Base-by-base conservation (phyloP, 2,113 vertebrate genomes). In the Platycercus adscitus region DNA sequence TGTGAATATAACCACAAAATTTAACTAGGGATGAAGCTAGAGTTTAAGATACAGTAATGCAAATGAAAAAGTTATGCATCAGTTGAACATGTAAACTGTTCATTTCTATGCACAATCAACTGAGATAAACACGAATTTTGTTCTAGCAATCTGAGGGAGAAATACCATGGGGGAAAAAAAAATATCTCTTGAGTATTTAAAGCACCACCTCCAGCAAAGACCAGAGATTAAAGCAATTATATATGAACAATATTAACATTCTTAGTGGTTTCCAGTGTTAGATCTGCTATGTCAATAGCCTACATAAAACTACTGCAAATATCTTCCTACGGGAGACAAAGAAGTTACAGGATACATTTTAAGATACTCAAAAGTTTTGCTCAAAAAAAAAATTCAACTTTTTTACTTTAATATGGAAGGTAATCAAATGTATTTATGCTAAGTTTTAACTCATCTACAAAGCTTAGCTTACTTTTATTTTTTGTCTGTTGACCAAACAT, bases 201-300 rank as follows among this genome's bases (percentile, higher is more conserved):
- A 95, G 55, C 31, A 96, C 25, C 66, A 64, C 66, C 86, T 89
- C 91, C 92, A 87, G 82, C 95, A 96, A 85, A 96, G 97, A 98
- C 10, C 81, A 47, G 78, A 86, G 80, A 90, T 94, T 76, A 97
- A 66, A 2, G 56, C 61, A 91, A 96, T 47, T 93, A 63, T 71
- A 78, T 65, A 44, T 31, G 41, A 97, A 87, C 28, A 94, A 71
- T 63, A 76, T 93, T 81, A 91, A 96, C 96, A 91, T 52, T 91
- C 73, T 61, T 85, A 53, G 70, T 75, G 83, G 70, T 80, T 82
- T 93, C 43, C 69, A 72, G 56, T 23, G 53, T 69, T 81, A 77
- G 43, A 70, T 78, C 46, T 63, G 79, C 86, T 95, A 90, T 13
- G 1, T 69, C 53, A 94, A 85, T 11, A 43, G 39, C 21, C 37